A percentile compares a stretch with the other conserved stretches of the same genome.
Evolutionary conservation across 2,797 vertebrate species (phyloP).

Genomic region (Champsocephalus gunnari): DNA sequence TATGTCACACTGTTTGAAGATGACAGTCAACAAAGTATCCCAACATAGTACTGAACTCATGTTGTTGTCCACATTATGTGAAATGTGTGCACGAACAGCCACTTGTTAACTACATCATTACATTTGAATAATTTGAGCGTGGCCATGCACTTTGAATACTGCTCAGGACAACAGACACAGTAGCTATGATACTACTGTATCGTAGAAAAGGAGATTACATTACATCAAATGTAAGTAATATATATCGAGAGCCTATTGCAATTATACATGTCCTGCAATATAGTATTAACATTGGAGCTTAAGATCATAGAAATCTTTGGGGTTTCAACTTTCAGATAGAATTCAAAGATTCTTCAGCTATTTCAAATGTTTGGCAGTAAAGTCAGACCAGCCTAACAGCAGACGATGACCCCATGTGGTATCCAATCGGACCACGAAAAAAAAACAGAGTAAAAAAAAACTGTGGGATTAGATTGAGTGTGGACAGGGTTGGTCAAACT

Average conservation of each 20-base stretch:
- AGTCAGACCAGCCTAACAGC: constrained; percentile 6
- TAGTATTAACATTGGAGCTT: not conserved
- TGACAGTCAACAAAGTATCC: too few relatives aligned
- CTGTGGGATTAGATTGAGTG: constrained; percentile 31
- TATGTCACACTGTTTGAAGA: constrained; percentile 5
- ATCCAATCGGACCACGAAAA: constrained; percentile 52
- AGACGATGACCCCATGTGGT: constrained; percentile 44
- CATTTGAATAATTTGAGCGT: not conserved
- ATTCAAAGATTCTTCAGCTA: not conserved
- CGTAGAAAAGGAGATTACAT: not conserved
- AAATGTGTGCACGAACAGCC: not conserved
- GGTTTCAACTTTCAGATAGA: not conserved
- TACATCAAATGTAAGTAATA: not conserved
- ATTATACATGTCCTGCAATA: not conserved
- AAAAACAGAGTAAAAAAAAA: constrained; percentile 26
- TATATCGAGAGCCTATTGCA: not conserved
- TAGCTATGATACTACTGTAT: not conserved
- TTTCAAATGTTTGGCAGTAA: constrained; percentile 7
- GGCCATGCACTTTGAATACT: not conserved
- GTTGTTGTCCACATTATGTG: not conserved
- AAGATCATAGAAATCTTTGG: not conserved
- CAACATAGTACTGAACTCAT: not conserved
- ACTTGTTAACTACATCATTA: not conserved
- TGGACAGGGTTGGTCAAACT: constrained; percentile 63
- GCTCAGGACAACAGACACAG: not conserved